Evolutionary conservation across 2,113 vertebrate genomes (phyloP), one percentile per base, ranked within the genome.

Genomic region (Phylloscopus trochilus): DNA sequence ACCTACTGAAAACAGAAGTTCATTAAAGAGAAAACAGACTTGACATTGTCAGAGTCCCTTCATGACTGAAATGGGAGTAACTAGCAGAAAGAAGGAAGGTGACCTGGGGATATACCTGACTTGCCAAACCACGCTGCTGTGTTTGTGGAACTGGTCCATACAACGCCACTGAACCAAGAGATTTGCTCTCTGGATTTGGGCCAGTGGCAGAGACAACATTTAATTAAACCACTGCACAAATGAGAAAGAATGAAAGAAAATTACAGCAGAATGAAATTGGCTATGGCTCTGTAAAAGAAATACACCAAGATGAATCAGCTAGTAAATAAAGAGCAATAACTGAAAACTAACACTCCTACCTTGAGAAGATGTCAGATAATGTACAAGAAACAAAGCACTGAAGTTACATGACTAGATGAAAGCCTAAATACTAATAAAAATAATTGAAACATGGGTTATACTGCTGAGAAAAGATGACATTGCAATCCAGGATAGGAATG

Each of bases 241-340:
- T 72, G 76, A 92, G 70, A 89, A 86, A 86, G 67, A 92, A 94
- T 47, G 69, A 96, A 94, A 76, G 86, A 82, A 93, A 93, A 95
- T 85, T 77, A 78, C 0, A 93, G 82, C 51, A 78, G 82, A 92
- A 94, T 27, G 33, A 76, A 91, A 75, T 53, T 55, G 66, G 91
- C 68, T 87, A 46, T 5, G 0, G 64, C 43, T 63, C 74, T 88
- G 31, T 33, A 72, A 85, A 46, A 82, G 27, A 90, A 81, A 27
- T 44, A 67, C 16, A 86, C 22, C 15, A 24, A 93, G 82, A 88
- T 83, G 91, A 93, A 95, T 90, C 95, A 90, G 85, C 55, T 70
- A 44, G 88, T 96, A 95, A 97, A 96, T 60, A 96, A 63, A 93
- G 35, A 75, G 75, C 85, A 93, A 9, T 67, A 93, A 69, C n/a